Conservation (phyloP, 2,113 vertebrate species). For the Ochotona princeps region DNA sequence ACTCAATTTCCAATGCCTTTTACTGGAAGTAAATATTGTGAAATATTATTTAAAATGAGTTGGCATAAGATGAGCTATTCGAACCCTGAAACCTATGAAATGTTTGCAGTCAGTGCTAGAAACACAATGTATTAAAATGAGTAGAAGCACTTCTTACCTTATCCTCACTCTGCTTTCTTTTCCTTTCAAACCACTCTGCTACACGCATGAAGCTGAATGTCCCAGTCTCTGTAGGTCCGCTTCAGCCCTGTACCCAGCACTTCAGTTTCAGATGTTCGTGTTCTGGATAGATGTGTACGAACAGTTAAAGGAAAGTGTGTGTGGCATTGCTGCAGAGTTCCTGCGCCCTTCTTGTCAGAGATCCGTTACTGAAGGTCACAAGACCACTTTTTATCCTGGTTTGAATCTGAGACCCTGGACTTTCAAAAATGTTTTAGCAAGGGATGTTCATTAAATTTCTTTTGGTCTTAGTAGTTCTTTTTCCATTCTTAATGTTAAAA, state of each 20-base stretch:
- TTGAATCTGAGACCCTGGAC: not conserved
- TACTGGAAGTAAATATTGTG: not conserved
- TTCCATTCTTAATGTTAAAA: not conserved
- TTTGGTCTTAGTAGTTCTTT: not conserved
- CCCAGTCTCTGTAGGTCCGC: not conserved
- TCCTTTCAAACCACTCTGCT: not conserved
- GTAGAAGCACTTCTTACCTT: not conserved
- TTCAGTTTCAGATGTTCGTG: not conserved
- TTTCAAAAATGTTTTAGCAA: not conserved
- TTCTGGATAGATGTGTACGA: not conserved
- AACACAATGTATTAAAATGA: not conserved
- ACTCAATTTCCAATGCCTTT: not conserved
- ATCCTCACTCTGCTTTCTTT: not conserved
- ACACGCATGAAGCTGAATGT: not conserved
- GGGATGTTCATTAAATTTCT: not conserved
- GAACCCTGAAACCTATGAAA: conserved; percentile 15
- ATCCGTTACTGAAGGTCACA: not conserved
- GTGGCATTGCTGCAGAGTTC: no score
- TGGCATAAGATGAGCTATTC: not conserved
- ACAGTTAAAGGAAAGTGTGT: not conserved
- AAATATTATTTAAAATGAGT: conserved; percentile 27
- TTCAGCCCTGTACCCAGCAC: not conserved
- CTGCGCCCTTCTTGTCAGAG: not conserved
- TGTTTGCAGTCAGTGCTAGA: not conserved
- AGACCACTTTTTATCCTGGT: not conserved